Evolutionary conservation across 2,888 invertebrate species (phyloP).

Genomic region (Eulithis prunata): DNA sequence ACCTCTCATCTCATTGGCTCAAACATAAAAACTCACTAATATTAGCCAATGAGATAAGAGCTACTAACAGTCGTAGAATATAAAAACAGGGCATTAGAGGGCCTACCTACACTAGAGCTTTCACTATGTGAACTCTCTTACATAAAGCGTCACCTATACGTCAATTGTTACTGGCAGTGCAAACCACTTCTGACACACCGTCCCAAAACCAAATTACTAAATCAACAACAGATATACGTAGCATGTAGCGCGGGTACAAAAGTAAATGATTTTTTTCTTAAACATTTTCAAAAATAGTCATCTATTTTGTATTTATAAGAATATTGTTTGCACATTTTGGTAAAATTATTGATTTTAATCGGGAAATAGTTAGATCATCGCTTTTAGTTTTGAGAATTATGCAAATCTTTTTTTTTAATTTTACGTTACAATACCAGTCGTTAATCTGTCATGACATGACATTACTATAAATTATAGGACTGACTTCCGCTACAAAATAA

Average conservation of each 20-base stretch:
- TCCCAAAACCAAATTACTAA: slow-evolving; percentile 29
- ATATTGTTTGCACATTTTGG: slow-evolving; percentile 16
- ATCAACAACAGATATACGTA: slow-evolving; percentile 71
- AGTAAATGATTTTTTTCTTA: slow-evolving; percentile 53
- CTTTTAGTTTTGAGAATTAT: slow-evolving; percentile 36
- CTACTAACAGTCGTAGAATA: too few species aligned
- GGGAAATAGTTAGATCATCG: slow-evolving; percentile 45
- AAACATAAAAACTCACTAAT: too few species aligned
- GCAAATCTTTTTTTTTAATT: slow-evolving; percentile 46
- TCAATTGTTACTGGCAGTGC: slow-evolving; percentile 78
- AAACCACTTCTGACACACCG: slow-evolving; percentile 65
- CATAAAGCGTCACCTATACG: slow-evolving; percentile 64
- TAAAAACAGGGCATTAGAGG: slow-evolving; percentile 23
- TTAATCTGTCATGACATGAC: slow-evolving; percentile 54
- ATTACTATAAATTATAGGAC: slow-evolving; percentile 47
- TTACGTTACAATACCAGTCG: slow-evolving; percentile 59
- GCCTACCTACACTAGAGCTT: slow-evolving; percentile 55
- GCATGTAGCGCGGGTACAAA: slow-evolving; percentile 58
- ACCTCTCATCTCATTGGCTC: too few species aligned
- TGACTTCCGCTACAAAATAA: slow-evolving; percentile 22
- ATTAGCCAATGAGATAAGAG: too few species aligned
- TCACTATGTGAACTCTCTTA: slow-evolving; percentile 71
- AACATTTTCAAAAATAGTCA: slow-evolving; percentile 47
- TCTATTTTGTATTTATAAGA: slow-evolving; percentile 24
- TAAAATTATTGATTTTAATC: slow-evolving; percentile 24